phyloP scores from a whole-genome alignment of 1,140 invertebrate species.

The Caenorhabditis latens region DNA sequence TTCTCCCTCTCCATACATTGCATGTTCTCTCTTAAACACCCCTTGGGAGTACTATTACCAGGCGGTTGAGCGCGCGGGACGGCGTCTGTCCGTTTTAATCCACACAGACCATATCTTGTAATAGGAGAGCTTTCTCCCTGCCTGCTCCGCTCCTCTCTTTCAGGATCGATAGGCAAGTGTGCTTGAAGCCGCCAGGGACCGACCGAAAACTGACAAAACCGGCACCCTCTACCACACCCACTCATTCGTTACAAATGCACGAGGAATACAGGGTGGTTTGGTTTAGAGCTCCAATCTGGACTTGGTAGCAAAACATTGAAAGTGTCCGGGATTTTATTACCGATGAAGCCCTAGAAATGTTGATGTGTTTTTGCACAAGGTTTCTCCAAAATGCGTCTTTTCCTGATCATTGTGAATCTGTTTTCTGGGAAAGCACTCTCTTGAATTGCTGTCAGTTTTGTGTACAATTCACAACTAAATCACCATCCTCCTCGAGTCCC shows the following conservation, averaged over 20 bases:
- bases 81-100: slow-evolving; percentile 57
- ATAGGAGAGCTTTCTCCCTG: slow-evolving; percentile 45
- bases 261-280: not conserved
- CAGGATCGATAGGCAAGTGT: slow-evolving; percentile 55
- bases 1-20: slow-evolving; percentile 46
- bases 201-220: slow-evolving; percentile 2
- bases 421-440: not conserved
- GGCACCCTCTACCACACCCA: not conserved
- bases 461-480: slow-evolving; percentile 23
- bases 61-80: slow-evolving; percentile 38
- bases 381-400: not conserved
- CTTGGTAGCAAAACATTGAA: not conserved
- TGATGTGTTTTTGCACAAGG: not conserved
- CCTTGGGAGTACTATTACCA: slow-evolving; percentile 63
- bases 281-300: not conserved
- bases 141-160: slow-evolving; percentile 8
- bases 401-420: slow-evolving; percentile 6
- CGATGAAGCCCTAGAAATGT: not conserved
- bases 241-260: slow-evolving; percentile 6
- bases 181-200: slow-evolving; percentile 50
- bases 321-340: not conserved
- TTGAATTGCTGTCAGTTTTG: not conserved
- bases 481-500: not conserved
- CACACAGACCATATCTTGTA: slow-evolving; percentile 64
- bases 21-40: slow-evolving; percentile 50